Evolutionary conservation across 2,797 vertebrate species (phyloP).

Genomic region (Lepus oiostolus): DNA sequence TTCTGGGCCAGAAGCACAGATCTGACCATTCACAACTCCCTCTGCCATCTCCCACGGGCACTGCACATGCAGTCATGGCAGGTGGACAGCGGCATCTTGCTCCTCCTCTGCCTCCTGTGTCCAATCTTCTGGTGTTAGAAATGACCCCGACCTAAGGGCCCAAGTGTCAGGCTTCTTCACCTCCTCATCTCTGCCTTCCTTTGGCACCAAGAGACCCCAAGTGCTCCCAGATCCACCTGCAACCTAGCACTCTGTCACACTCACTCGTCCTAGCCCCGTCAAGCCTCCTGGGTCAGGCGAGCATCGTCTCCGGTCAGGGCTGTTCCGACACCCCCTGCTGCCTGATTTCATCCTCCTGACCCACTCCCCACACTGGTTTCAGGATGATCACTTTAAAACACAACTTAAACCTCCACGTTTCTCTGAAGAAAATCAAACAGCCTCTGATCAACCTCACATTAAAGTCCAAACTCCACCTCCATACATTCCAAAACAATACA

Average conservation of each 20-base stretch:
- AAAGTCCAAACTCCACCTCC: background rate
- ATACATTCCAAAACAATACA: background rate
- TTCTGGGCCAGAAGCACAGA: background rate
- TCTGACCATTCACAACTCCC: no score
- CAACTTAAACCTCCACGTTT: background rate
- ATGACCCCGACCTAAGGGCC: no score
- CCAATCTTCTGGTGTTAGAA: background rate
- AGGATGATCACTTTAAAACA: background rate
- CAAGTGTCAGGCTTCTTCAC: background rate
- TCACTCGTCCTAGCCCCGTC: background rate
- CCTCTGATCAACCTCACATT: background rate
- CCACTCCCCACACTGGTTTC: background rate
- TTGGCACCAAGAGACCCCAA: background rate
- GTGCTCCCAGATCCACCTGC: fast-evolving
- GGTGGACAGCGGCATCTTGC: background rate
- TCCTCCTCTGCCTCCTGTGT: no score
- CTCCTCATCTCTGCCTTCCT: background rate
- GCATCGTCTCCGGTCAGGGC: no score
- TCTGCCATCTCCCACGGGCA: background rate
- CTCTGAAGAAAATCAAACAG: constrained; percentile 23
- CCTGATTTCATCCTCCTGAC: background rate
- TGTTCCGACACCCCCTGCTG: background rate
- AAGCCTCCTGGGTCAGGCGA: background rate
- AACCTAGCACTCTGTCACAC: fast-evolving
- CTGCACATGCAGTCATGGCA: no score